phyloP scores from a whole-genome alignment of 2,797 vertebrate genomes.

The Chelon labrosus region DNA sequence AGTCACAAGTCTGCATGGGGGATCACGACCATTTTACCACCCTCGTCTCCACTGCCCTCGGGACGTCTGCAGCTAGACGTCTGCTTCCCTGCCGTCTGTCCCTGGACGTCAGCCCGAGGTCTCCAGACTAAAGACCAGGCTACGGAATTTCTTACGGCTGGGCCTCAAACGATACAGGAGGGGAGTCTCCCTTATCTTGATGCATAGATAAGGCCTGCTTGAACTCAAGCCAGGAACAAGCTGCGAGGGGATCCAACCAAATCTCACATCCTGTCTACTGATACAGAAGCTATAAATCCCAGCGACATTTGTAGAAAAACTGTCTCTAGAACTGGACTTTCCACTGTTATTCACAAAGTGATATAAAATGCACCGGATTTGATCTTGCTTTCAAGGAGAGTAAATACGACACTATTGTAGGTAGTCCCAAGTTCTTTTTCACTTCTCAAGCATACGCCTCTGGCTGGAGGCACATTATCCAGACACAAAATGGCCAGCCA shows the following conservation, averaged over 20 bases:
- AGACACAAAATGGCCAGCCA: slow-evolving; percentile 32
- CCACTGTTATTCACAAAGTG: slow-evolving; percentile 17
- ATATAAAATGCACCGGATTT: slow-evolving; percentile 47
- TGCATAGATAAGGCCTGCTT: slow-evolving; percentile 74
- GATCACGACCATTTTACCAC: slow-evolving; percentile 15
- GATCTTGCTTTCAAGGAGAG: slow-evolving; percentile 22
- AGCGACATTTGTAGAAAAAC: slow-evolving; percentile 35
- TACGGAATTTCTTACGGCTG: slow-evolving; percentile 59
- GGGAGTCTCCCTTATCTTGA: slow-evolving; percentile 71
- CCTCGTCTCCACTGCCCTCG: slow-evolving; percentile 16
- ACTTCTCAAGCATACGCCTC: slow-evolving; percentile 14
- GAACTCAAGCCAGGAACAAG: slow-evolving; percentile 60
- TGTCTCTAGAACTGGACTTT: slow-evolving; percentile 45
- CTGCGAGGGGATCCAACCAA: slow-evolving; percentile 55
- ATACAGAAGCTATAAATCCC: slow-evolving; percentile 60
- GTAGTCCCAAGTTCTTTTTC: slow-evolving; percentile 8
- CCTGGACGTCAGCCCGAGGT: slow-evolving; percentile 33
- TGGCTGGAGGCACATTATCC: slow-evolving; percentile 32
- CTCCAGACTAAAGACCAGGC: slow-evolving; percentile 35
- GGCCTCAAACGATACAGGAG: slow-evolving; percentile 49
- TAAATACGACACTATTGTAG: slow-evolving; percentile 34
- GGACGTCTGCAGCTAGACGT: slow-evolving; percentile 30
- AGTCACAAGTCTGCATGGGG: slow-evolving; percentile 9
- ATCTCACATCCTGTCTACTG: slow-evolving; percentile 60
- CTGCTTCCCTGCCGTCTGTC: slow-evolving; percentile 54